A percentile compares a stretch with the other conserved stretches of the same genome.
Evolutionary conservation across 1,140 invertebrate genomes (phyloP).

Genomic region (Drosophila watanabei): DNA sequence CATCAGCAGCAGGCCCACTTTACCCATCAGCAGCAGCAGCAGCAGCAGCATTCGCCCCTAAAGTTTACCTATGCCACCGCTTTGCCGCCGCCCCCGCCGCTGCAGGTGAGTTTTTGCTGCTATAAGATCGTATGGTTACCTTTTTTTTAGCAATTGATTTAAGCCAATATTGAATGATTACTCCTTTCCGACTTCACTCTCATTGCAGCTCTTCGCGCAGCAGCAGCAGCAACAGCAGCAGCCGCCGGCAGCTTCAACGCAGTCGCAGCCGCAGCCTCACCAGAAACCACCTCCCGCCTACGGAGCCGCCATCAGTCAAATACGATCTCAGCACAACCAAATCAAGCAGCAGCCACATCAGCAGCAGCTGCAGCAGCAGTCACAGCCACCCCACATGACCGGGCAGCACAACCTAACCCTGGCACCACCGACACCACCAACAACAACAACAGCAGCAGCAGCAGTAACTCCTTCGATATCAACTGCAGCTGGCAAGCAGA

Average conservation of each 20-base stretch:
- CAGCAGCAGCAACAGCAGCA: conserved; percentile 46
- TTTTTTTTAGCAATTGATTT: neutral
- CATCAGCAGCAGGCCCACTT: conserved; percentile 60
- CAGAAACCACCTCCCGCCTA: conserved; percentile 84
- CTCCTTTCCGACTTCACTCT: neutral
- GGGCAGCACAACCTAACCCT: conserved; percentile 59
- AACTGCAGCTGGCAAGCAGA: conserved; percentile 38
- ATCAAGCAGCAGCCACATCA: conserved; percentile 75
- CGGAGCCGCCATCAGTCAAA: conserved; percentile 85
- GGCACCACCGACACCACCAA: conserved; percentile 60
- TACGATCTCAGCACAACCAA: conserved; percentile 85
- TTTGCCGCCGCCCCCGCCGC: conserved; percentile 76
- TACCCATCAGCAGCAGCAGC: conserved; percentile 55
- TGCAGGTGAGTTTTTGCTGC: conserved; percentile 62
- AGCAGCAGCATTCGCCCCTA: conserved; percentile 61
- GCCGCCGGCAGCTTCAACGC: conserved; percentile 12
- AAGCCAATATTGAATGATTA: neutral
- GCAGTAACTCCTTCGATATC: conserved; percentile 1
- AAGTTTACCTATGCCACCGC: conserved; percentile 70
- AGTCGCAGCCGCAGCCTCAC: conserved; percentile 52
- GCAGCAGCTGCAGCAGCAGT: conserved; percentile 33
- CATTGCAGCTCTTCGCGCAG: conserved; percentile 70
- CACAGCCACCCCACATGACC: conserved; percentile 42
- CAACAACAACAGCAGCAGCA: conserved; percentile 16
- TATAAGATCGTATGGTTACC: neutral